A percentile compares a stretch with the other conserved stretches of the same genome.
phyloP scores from a whole-genome alignment of 2,113 vertebrate species.

The Aplodontia rufa region DNA sequence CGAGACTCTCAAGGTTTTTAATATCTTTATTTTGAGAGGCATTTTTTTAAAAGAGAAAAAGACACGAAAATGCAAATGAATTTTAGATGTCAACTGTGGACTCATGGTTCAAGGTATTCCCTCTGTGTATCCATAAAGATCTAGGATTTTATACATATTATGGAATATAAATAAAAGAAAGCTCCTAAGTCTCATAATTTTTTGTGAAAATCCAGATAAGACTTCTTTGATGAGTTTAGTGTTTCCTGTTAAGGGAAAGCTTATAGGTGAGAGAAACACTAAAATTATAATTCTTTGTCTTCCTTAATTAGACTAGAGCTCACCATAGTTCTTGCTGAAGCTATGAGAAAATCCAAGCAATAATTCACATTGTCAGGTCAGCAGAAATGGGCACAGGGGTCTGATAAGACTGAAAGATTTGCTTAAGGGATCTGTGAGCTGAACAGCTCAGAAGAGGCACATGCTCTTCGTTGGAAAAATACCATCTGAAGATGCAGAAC shows the following conservation, averaged over 20 bases:
- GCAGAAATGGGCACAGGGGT: constrained; percentile 39
- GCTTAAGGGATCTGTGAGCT: constrained; percentile 41
- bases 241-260: constrained; percentile 64
- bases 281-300: constrained; percentile 76
- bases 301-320: constrained; percentile 75
- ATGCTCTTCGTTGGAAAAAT: not conserved
- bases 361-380: constrained; percentile 75
- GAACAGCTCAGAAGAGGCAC: not conserved
- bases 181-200: constrained; percentile 62
- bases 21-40: constrained; percentile 28
- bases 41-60: constrained; percentile 28
- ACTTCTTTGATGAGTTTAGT: constrained; percentile 57
- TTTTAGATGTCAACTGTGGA: constrained; percentile 31
- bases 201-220: constrained; percentile 72
- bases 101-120: constrained; percentile 22
- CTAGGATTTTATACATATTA: constrained; percentile 53
- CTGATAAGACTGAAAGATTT: constrained; percentile 26
- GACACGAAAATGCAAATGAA: not conserved
- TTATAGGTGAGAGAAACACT: constrained; percentile 63
- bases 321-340: constrained; percentile 65
- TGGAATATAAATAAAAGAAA: constrained; percentile 57
- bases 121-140: constrained; percentile 29
- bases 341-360: constrained; percentile 58
- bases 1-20: not conserved
- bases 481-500: not conserved